These are phyloP conservation scores for Pseudomyrmex pallidus DNA, from an alignment of 1,140 invertebrate species.

Conservation along the genomic window DNA sequence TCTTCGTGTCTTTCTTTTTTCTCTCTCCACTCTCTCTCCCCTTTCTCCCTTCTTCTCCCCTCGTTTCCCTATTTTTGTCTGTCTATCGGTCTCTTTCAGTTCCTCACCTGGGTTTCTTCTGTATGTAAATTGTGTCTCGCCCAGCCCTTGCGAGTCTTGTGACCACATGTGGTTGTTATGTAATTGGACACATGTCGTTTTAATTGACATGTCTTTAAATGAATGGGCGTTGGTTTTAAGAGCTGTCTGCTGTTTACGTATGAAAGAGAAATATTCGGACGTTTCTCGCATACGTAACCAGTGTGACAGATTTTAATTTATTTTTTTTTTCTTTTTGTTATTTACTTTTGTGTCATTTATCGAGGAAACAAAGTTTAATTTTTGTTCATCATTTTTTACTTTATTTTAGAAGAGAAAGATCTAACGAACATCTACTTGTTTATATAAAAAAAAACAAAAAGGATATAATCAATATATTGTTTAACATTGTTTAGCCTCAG, in stretches of 20 bases:
- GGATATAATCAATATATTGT: background rate
- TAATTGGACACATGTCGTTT: constrained; percentile 65
- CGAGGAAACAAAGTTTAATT: background rate
- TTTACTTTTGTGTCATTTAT: background rate
- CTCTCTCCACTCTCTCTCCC: background rate
- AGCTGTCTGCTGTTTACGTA: background rate
- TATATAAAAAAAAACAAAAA: too few relatives aligned
- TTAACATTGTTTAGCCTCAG: background rate
- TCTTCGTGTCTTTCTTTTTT: background rate
- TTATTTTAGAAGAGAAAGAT: background rate
- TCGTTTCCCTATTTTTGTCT: background rate
- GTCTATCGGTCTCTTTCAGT: constrained; percentile 17
- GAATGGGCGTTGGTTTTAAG: constrained; percentile 47
- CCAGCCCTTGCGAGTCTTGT: constrained; percentile 58
- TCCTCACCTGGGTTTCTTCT: constrained; percentile 57
- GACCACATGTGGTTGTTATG: constrained; percentile 62
- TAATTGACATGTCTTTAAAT: constrained; percentile 58
- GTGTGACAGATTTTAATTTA: background rate
- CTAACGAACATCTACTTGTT: background rate
- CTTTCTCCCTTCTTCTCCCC: too few relatives aligned
- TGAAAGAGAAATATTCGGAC: background rate
- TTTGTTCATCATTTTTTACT: background rate
- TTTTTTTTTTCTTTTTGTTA: background rate
- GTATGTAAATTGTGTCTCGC: constrained; percentile 26
- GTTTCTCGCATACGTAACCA: background rate